Evolutionary conservation across 92 coral and sea anemone genomes (phyloP), one percentile per base, ranked within the genome.

Genomic region (Micromussa lordhowensis): DNA sequence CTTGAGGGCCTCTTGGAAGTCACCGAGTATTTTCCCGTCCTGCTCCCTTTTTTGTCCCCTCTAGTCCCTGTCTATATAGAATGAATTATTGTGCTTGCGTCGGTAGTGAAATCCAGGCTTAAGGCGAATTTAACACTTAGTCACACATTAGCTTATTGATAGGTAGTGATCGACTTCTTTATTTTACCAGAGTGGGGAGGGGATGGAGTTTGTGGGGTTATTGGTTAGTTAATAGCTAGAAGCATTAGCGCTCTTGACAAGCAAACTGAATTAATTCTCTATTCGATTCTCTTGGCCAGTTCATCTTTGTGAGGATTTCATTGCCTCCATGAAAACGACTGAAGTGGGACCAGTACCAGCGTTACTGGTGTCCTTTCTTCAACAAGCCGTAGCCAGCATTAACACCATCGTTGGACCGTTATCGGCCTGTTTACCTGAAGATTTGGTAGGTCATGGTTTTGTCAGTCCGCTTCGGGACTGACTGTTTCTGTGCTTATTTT

Each of bases 271-370:
- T 61, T 0, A 19, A 61, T 19, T 19, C 4, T 31, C 40, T 30
- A 31, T 58, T 76, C 77, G 14, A n/a, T 38, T 76, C 44, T 34
- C 5, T 40, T 85, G 40, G 34, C 24, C 82, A 98, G 99, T 94
- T 49, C 91, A 91, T 58, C 89, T 98, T 34, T 98, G 96, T 80
- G 98, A 98, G 88, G 98, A 98, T 86, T 92, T 98, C 59, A 94
- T 94, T 55, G 93, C 96, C 49, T 94, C 93, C 58, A 93, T 98
- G 19, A 88, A 94, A 80, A 94, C 93, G 68, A 92, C 83, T 57
- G 96, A 94, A 66, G 94, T 96, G 64, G 99, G 99, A 6, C 98
- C 99, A 28, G 92, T 96, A 32, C 96, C 98, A 13, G 87, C 93
- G 31, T 90, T 96, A 36, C 90, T 98, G 55, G 93, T 93, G 82